A percentile compares a stretch with the other conserved stretches of the same genome.
Evolutionary conservation across 2,797 vertebrate species (phyloP).

Genomic region (Chloroceryle inda): DNA sequence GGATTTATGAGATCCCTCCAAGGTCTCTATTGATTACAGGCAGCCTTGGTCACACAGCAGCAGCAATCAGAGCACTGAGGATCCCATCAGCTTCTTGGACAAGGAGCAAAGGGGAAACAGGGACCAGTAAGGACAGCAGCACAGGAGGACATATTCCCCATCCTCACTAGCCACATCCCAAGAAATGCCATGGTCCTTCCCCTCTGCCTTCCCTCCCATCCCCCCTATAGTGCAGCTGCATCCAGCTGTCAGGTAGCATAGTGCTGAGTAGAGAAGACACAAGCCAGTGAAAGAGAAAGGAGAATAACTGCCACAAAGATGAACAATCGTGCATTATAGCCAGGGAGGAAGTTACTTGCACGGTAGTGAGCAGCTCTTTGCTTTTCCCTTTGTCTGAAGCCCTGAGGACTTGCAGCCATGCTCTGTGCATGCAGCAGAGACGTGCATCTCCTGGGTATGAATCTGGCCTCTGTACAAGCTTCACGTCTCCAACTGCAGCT

Average conservation of each 20-base stretch:
- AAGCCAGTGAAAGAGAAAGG: background rate
- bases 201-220: background rate
- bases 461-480: background rate
- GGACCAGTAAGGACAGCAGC: background rate
- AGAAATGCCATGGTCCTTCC: background rate
- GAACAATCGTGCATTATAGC: background rate
- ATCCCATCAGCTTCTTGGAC: background rate
- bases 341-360: background rate
- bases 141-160: fast-evolving
- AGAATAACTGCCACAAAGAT: background rate
- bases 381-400: background rate
- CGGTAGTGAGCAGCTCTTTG: background rate
- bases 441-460: background rate
- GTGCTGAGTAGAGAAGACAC: background rate
- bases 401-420: background rate
- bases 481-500: background rate
- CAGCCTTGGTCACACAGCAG: background rate
- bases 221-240: background rate
- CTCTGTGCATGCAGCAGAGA: background rate
- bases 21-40: background rate
- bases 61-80: background rate
- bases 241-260: background rate
- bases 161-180: background rate
- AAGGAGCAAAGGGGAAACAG: background rate
- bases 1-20: background rate